Evolutionary conservation across 2,888 invertebrate genomes (phyloP).

Genomic region (Hydropsyche betteni): DNA sequence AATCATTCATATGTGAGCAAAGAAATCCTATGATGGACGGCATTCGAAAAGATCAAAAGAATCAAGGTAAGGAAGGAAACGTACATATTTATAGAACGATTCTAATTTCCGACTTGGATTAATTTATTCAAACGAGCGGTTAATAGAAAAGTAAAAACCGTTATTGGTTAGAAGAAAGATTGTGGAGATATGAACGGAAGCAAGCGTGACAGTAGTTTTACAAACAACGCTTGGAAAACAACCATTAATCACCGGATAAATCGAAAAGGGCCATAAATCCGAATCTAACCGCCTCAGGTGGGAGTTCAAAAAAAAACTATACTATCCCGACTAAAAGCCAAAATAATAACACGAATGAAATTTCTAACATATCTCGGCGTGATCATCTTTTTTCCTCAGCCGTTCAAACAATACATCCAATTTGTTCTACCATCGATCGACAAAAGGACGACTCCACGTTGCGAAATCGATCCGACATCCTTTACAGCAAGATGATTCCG

Average conservation of each 20-base stretch:
- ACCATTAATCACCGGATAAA: slow-evolving; percentile 28
- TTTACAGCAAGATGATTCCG: neutral
- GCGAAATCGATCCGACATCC: slow-evolving; percentile 16
- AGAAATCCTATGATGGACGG: too few relatives aligned
- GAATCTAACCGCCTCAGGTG: neutral
- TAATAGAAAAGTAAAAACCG: neutral
- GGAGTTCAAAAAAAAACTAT: slow-evolving; percentile 5
- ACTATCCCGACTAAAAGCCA: neutral
- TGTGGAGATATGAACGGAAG: slow-evolving; percentile 20
- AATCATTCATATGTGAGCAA: too few relatives aligned
- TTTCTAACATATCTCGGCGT: neutral
- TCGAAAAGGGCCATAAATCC: slow-evolving; percentile 27
- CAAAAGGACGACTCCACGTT: slow-evolving; percentile 5
- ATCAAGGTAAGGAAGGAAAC: too few relatives aligned
- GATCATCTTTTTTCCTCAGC: neutral
- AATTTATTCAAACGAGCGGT: too few relatives aligned
- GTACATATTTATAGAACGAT: too few relatives aligned
- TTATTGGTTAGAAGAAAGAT: slow-evolving; percentile 10
- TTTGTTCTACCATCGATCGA: slow-evolving; percentile 4
- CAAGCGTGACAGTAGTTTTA: slow-evolving; percentile 13
- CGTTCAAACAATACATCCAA: slow-evolving; percentile 14
- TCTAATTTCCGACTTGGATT: too few relatives aligned
- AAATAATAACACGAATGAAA: slow-evolving; percentile 20
- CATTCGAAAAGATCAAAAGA: too few relatives aligned
- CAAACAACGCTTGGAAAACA: slow-evolving; percentile 5